A percentile compares a stretch with the other conserved stretches of the same genome.
phyloP scores from a whole-genome alignment of 2,888 invertebrate species.

The Dolomedes plantarius region DNA sequence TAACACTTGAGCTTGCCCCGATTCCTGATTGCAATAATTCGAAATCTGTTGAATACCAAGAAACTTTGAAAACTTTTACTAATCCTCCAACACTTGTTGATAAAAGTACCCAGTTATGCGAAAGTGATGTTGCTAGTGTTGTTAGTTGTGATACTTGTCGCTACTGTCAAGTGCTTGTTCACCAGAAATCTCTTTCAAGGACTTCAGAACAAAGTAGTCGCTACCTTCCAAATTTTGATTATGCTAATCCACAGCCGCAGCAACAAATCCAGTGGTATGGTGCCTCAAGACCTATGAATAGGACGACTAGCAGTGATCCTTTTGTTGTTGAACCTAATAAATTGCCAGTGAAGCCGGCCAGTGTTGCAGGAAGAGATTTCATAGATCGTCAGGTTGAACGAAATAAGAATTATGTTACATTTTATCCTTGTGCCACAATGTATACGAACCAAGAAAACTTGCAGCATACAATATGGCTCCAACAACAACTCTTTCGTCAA shows the following conservation, averaged over 20 bases:
- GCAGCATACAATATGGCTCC: slow-evolving; percentile 83
- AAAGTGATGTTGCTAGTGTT: slow-evolving; percentile 73
- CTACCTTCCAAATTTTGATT: slow-evolving; percentile 44
- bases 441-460: slow-evolving; percentile 84
- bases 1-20: slow-evolving; percentile 80
- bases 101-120: slow-evolving; percentile 65
- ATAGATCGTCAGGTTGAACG: slow-evolving; percentile 52
- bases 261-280: slow-evolving; percentile 58
- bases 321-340: slow-evolving; percentile 53
- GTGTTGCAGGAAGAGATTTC: slow-evolving; percentile 53
- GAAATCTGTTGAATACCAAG: slow-evolving; percentile 39
- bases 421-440: slow-evolving; percentile 80
- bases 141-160: slow-evolving; percentile 75
- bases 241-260: slow-evolving; percentile 34
- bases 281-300: slow-evolving; percentile 39
- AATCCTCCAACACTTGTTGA: slow-evolving; percentile 58
- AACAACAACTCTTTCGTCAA: slow-evolving; percentile 81
- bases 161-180: slow-evolving; percentile 71
- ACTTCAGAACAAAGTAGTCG: slow-evolving; percentile 48
- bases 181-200: slow-evolving; percentile 44
- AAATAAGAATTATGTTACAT: slow-evolving; percentile 63
- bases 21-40: slow-evolving; percentile 73
- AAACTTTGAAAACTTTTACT: slow-evolving; percentile 32
- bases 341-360: slow-evolving; percentile 42
- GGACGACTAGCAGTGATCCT: slow-evolving; percentile 60